These are phyloP conservation scores for Passerina amoena DNA, from an alignment of 2,113 vertebrate genomes.

Conservation along the genomic window DNA sequence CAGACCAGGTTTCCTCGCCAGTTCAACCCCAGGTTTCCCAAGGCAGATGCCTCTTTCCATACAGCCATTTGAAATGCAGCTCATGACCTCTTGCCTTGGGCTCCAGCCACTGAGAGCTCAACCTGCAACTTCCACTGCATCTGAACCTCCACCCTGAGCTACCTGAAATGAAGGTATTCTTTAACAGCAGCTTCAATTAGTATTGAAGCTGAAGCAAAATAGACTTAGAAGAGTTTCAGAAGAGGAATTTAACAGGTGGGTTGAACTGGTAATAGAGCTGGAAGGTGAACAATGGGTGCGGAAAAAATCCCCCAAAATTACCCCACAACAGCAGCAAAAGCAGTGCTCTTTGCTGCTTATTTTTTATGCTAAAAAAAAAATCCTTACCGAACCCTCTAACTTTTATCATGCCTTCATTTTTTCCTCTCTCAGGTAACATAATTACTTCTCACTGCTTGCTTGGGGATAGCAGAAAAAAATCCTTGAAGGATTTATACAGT, in stretches of 20 bases:
- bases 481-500: neutral
- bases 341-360: neutral
- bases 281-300: neutral
- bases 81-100: neutral
- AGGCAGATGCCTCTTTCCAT: neutral
- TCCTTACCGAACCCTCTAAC: fast-evolving
- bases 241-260: neutral
- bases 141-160: fast-evolving
- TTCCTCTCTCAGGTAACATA: neutral
- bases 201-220: neutral
- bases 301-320: fast-evolving
- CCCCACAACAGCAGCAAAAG: neutral
- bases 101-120: neutral
- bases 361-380: neutral
- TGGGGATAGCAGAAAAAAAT: neutral
- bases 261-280: slow-evolving; percentile 28
- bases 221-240: neutral
- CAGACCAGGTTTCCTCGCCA: neutral
- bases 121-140: neutral
- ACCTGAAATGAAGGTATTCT: neutral
- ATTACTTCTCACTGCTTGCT: neutral
- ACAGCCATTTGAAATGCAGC: neutral
- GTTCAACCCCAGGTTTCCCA: neutral
- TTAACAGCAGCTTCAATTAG: neutral
- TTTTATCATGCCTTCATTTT: neutral